Evolutionary conservation across 23 tunicate genomes (phyloP), one percentile per base, ranked within the genome.

Genomic region (Oikopleura vanhoeffeni): DNA sequence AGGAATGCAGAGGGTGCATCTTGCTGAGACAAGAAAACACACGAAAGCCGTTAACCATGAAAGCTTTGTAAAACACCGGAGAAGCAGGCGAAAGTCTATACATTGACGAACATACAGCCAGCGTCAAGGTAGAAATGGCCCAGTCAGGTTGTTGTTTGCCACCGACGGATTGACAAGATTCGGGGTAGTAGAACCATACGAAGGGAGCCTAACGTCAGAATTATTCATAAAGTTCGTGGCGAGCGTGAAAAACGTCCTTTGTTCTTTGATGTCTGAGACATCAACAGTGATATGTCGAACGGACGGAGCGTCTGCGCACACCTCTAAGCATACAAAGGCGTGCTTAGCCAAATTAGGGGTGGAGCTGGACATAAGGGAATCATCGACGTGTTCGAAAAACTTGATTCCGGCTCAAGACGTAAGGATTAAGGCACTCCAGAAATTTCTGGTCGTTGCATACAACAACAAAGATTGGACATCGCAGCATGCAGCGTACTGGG

Each of bases 391-490:
- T 4, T 24, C 38, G 34, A 71, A 71, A 30, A 71, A 71, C 38
- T 18, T 71, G 32, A 71, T 71, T 18, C 79, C 79, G 79, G 79
- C 27, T 18, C 79, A 71, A 24, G 79, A 71, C 32, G 79, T 38
- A 4, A 71, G 79, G 79, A 71, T 71, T 4, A 38, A 4, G 3
- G 3, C 35, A 18, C 32, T 71, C 38, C 32, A 33, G 34, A 71
- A 71, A 30, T 71, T 71, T 2, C 79, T 71, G 32, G 32, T 18
- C 38, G 79, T 30, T 3, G 38, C 4, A 2, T 30, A 24, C 4
- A 71, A 71, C 32, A 30, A 71, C 79, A 33, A 33, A 32, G 3
- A 18, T 2, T 18, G 2, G 35, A 18, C 79, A 30, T 2, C 2
- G 27, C 4, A 13, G 35, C 34, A 71, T 18, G 79, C 79, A 2